Evolutionary conservation across 2,888 invertebrate genomes (phyloP), one percentile per base, ranked within the genome.

Genomic region (Mesoligia furuncula): DNA sequence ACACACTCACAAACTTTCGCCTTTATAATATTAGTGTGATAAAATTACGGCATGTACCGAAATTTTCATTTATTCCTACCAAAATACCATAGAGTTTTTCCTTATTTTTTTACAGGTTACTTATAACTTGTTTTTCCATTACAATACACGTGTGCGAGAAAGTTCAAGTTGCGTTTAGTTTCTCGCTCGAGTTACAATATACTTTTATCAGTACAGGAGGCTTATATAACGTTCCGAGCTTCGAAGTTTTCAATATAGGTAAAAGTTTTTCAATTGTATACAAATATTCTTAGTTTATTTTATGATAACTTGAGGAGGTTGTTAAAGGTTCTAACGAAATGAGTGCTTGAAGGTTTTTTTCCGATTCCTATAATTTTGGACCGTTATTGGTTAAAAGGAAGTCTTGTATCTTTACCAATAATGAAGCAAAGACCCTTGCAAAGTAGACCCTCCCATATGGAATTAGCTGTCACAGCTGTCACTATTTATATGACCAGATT

Each of bases 221-320:
- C 85, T 85, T 57, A 67, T 64, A 67, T 76, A 85, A 65, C 71
- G n/a, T 66, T 57, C 54, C 13, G 4, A 54, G 51, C 36, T 64
- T 39, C 61, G 0, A 61, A 83, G 62, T 81, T 85, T 83, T 76
- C 76, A 71, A 64, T 85, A 67, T 31, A 73, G 73, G 70, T 36
- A 66, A 80, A 68, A 83, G 70, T 81, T 81, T 73, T 81, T 73
- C 82, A 81, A 85, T 76, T 61, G 70, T 73, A 48, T 48, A 70
- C 66, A 67, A 72, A 79, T 72, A 81, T 74, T 67, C 13, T 73
- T 66, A 54, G 31, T 62, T 66, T 42, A 2, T 61, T 73, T 61
- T 61, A 61, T 61, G n/a, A 31, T 42, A 61, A 61, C 59, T 70
- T 66, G 2, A 27, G 9, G 0, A 31, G 0, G 9, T 54, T 54